Conservation (phyloP, 2,888 invertebrate species). For the Platycheirus rosarum region DNA sequence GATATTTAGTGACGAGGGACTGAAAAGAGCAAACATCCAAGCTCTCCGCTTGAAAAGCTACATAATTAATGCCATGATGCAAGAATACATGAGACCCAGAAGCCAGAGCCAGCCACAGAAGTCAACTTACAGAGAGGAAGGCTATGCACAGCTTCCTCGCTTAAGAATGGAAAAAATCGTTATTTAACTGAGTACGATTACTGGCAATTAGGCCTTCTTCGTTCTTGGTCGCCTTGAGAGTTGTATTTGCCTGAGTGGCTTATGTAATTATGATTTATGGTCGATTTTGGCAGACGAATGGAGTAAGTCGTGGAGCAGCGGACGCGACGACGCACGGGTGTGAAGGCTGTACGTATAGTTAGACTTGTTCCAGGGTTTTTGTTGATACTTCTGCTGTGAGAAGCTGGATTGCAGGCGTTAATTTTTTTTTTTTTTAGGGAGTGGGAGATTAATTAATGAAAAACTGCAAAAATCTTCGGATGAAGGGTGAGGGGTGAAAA, state of each 20-base stretch:
- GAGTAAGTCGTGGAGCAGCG: too few relatives aligned
- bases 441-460: background rate
- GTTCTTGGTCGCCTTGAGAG: constrained; percentile 32
- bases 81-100: constrained; percentile 6
- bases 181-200: constrained; percentile 63
- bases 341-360: too few relatives aligned
- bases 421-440: background rate
- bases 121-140: background rate
- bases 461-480: background rate
- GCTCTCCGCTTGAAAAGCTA: constrained; percentile 26
- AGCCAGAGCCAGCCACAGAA: background rate
- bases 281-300: constrained; percentile 28
- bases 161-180: constrained; percentile 16
- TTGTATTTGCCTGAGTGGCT: constrained; percentile 33
- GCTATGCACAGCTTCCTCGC: too few relatives aligned
- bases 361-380: background rate
- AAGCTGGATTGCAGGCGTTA: background rate
- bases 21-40: constrained; percentile 21
- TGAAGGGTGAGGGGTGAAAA: too few relatives aligned
- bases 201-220: constrained; percentile 52
- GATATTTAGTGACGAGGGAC: constrained; percentile 9
- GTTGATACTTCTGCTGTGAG: background rate
- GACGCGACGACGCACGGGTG: too few relatives aligned
- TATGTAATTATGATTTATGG: constrained; percentile 65
- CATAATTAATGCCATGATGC: constrained; percentile 53